Evolutionary conservation across 1,140 invertebrate genomes (phyloP), one percentile per base, ranked within the genome.

Genomic region (Halictus rubicundus): DNA sequence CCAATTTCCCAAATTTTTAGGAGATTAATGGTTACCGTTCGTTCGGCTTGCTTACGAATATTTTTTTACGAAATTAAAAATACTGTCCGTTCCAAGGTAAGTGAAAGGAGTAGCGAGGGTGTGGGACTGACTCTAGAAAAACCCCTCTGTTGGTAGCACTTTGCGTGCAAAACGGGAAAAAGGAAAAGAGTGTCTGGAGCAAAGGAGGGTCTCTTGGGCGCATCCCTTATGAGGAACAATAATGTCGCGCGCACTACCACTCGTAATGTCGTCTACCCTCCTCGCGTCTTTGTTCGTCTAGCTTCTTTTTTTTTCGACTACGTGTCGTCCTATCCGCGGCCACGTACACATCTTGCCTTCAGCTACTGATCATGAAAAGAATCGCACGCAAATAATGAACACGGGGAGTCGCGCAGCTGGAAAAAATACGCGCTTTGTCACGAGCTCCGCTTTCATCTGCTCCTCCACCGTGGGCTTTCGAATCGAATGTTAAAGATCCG

Each of bases 161-260:
- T 88, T 81, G 73, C 81, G 64, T 66, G 68, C 60, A 83, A 76
- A 76, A 76, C 49, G 54, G 60, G 81, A 59, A 80, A 52, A 82
- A 75, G 49, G 57, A 77, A 19, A 16, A 86, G 78, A 57, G 57
- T 76, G 66, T 81, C 52, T 83, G 72, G 46, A 65, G 68, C 68
- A 70, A 65, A 60, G 68, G 42, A 65, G 74, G 80, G 68, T 73
- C 69, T 82, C 71, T 85, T 86, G 87, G 60, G 86, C 82, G 63
- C 81, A 84, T 87, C 83, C 79, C 80, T 83, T 78, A 69, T 68
- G 66, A 73, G 78, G 77, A 83, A 88, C 82, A 89, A 87, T 89
- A 87, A 85, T 86, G 85, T 78, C 83, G 68, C 81, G 73, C 70
- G 68, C 54, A 60, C 83, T 76, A 76, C 54, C 73, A 80, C 72